Base-by-base conservation (phyloP, 2,888 invertebrate genomes). In the Polydrusus pterygomalis region DNA sequence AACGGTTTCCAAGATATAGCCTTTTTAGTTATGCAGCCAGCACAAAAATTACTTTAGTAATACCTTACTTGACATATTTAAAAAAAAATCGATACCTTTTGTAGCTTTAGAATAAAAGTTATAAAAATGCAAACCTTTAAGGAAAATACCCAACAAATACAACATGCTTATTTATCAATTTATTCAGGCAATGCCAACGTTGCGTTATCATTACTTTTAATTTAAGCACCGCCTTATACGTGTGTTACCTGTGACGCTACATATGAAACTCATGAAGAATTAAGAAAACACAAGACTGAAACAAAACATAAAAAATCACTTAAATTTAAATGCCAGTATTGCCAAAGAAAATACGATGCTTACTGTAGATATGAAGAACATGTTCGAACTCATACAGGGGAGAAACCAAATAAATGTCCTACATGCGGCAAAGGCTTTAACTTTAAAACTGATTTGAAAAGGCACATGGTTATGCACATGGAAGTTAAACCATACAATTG, bases 401-500 rank as follows among this genome's bases (percentile, higher is more conserved):
- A 80, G 63, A 79, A 79, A 69, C 80, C 80, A 15, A 80, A 80
- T 47, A 74, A 74, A 63, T 80, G 80, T 62, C 20, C 63, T 8
- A 77, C 74, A 2, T 80, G 80, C 63, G 76, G 78, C 8, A 80
- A 80, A 73, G 62, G 74, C 10, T 80, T 80, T 58, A 80, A 80
- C 70, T 80, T 78, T 63, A 79, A 80, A 47, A 77, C 78, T 43
- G 79, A 79, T 54, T 54, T 80, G 18, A 79, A 77, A 56, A 69
- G 80, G 49, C 80, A 80, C 45, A 78, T 78, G 74, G 60, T 77
- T 20, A 71, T 78, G 65, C 80, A 80, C 75, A 69, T 67, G 54
- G 77, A 80, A 43, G 64, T 75, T 17, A 79, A 79, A 63, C 79
- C 78, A 13, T 80, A 79, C 67, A 67, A 69, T 20, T 80, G 80